Percentiles rank a stretch among this genome's conserved stretches.
These are phyloP conservation scores for Turdus rufiventris DNA, from an alignment of 2,113 vertebrate genomes.

Conservation along the genomic window DNA sequence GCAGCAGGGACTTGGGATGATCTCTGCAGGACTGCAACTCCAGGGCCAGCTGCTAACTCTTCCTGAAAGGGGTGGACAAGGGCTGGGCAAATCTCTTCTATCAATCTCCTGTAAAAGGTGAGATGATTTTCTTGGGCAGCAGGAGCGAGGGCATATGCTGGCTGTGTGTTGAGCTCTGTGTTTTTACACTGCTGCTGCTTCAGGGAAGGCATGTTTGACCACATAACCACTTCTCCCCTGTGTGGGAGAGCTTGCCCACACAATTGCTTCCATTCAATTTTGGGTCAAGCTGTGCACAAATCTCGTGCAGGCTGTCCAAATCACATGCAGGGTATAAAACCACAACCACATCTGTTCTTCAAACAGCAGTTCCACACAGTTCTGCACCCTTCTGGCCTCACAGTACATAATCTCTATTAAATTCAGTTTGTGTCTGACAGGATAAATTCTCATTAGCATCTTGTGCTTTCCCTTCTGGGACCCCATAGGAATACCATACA, in stretches of 20 bases:
- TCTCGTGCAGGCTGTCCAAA: neutral
- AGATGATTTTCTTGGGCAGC: neutral
- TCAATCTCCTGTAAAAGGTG: neutral
- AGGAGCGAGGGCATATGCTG: accelerated
- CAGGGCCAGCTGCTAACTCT: neutral
- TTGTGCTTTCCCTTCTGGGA: neutral
- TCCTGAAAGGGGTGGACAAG: neutral
- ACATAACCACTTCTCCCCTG: neutral
- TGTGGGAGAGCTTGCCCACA: neutral
- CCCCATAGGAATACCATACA: neutral
- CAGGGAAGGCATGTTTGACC: neutral
- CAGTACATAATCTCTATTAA: neutral
- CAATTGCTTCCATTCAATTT: neutral
- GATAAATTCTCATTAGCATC: neutral
- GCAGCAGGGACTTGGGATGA: neutral
- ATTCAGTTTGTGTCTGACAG: neutral
- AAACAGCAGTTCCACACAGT: neutral
- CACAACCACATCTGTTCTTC: neutral
- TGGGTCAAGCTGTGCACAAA: neutral
- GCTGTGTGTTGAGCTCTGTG: neutral
- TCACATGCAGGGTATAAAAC: neutral
- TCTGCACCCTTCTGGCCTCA: neutral
- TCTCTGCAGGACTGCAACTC: neutral
- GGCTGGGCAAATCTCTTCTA: neutral
- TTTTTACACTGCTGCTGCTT: neutral